Evolutionary conservation across 2,113 vertebrate species (phyloP).

Genomic region (Nerophis lumbriciformis): DNA sequence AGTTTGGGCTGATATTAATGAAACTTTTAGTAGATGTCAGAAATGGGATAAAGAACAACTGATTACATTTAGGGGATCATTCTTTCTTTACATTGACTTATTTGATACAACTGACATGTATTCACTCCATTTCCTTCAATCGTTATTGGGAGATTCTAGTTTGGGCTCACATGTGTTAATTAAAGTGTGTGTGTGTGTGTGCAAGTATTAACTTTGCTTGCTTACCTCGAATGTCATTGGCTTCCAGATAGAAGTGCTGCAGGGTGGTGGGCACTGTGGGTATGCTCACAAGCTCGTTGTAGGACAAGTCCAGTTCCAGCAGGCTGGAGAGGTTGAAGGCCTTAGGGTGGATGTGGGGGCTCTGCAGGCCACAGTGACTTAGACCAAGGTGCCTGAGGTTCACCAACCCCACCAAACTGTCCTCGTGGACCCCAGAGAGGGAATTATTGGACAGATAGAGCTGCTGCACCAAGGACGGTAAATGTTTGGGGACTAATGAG

Average conservation of each 20-base stretch:
- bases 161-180: too few relatives aligned
- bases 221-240: constrained; percentile 72
- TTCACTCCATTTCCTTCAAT: too few relatives aligned
- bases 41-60: too few relatives aligned
- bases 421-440: constrained; percentile 46
- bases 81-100: too few relatives aligned
- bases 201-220: not conserved
- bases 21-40: too few relatives aligned
- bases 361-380: constrained; percentile 59
- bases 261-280: constrained; percentile 66
- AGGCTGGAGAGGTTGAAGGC: constrained; percentile 68
- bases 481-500: constrained; percentile 53
- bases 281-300: constrained; percentile 64
- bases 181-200: not conserved
- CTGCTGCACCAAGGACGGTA: constrained; percentile 67
- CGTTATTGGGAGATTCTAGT: too few relatives aligned
- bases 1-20: too few relatives aligned
- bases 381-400: constrained; percentile 65
- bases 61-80: too few relatives aligned
- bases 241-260: constrained; percentile 73
- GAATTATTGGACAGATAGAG: constrained; percentile 72
- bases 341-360: constrained; percentile 19
- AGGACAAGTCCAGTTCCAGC: constrained; percentile 75
- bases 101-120: too few relatives aligned
- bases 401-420: constrained; percentile 50